Evolutionary conservation across 2,888 invertebrate genomes (phyloP), one percentile per base, ranked within the genome.

Genomic region (Phoenoteleia sp.): DNA sequence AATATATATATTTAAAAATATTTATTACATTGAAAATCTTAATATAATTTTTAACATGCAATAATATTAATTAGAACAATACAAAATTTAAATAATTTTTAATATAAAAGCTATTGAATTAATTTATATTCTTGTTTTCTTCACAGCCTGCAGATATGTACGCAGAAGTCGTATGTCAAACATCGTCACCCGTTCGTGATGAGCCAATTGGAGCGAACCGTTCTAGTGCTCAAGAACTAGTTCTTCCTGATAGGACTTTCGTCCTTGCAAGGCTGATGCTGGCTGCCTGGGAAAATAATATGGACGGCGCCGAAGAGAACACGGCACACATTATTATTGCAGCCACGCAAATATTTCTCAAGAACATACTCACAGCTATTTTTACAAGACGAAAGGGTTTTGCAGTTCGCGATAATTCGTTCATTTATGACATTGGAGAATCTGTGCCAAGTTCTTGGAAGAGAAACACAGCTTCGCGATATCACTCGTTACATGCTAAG

Each of bases 211-310:
- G 94, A 92, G 91, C 94, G 87, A 93, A 95, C 91, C 94, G 96
- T 82, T 96, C 95, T 88, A 96, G 95, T 80, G 95, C 95, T 0
- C 95, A 97, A 92, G 98, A 98, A 93, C 94, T 97, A 76, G 96
- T 97, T 90, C 94, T 98, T 81, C 98, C 98, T 0, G 98, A 98
- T 92, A 95, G 96, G 85, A 96, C 97, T 0, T 96, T 98, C 90
- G 96, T 98, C 4, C 95, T 97, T 84, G 97, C 98, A 0, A 95
- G 98, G 80, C 96, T 98, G 89, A 96, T 98, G 93, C 95, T 98
- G 9, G 96, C 97, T 3, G 98, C 98, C 5, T 98, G 98, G 98
- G 98, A 98, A 91, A 95, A 96, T 60, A 98, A 98, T 0, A 95
- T 99, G 47, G 96, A 98, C 87, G 97, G 97, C 6, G 97, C 97